Evolutionary conservation across 2,888 invertebrate species (phyloP).

Genomic region (Leptothorax acervorum): DNA sequence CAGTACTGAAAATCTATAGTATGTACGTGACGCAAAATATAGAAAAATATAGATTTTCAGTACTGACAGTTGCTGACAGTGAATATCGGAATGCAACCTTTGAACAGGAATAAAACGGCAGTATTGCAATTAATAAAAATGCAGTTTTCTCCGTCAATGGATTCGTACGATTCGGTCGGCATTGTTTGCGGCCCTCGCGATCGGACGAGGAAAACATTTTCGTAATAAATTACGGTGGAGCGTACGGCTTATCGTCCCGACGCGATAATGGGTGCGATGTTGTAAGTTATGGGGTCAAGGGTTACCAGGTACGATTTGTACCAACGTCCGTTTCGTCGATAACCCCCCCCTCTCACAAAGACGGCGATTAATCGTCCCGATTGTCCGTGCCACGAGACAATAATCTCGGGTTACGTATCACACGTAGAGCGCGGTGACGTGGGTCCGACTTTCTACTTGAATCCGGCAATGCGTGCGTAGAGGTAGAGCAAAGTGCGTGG

Average conservation of each 20-base stretch:
- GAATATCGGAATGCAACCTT: too few relatives aligned
- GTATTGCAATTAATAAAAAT: slow-evolving; percentile 18
- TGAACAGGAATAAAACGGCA: neutral
- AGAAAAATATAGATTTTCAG: too few relatives aligned
- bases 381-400: slow-evolving; percentile 47
- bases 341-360: slow-evolving; percentile 59
- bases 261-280: slow-evolving; percentile 53
- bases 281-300: slow-evolving; percentile 63
- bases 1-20: too few relatives aligned
- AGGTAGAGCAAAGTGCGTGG: slow-evolving; percentile 1
- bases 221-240: slow-evolving; percentile 63
- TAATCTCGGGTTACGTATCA: slow-evolving; percentile 38
- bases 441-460: slow-evolving; percentile 35
- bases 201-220: slow-evolving; percentile 50
- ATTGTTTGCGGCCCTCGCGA: slow-evolving; percentile 48
- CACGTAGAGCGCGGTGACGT: neutral
- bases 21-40: too few relatives aligned
- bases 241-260: slow-evolving; percentile 64
- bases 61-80: too few relatives aligned
- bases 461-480: neutral
- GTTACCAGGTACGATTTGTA: slow-evolving; percentile 61
- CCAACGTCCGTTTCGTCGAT: slow-evolving; percentile 60
- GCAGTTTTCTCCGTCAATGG: neutral
- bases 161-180: neutral
- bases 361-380: slow-evolving; percentile 60